Conservation (phyloP, 2,797 vertebrate genomes). For the Iguana delicatissima region DNA sequence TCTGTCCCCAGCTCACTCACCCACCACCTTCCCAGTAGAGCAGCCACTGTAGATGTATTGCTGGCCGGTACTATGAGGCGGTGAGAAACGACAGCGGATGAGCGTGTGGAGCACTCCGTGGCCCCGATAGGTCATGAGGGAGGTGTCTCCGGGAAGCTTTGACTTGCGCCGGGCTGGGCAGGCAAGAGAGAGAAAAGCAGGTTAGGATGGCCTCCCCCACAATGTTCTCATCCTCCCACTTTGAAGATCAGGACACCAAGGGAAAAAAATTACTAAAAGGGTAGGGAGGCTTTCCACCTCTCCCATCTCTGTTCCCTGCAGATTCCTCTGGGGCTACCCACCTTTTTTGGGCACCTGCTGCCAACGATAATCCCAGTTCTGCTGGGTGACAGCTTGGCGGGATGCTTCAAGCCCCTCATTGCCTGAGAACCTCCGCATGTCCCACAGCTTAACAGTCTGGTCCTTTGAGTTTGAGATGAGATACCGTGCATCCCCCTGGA, state of each 20-base stretch:
- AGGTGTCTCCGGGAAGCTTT: conserved; percentile 91
- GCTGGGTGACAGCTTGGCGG: conserved; percentile 90
- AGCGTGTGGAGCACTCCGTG: conserved; percentile 93
- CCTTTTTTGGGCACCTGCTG: conserved; percentile 95
- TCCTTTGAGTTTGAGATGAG: conserved; percentile 96
- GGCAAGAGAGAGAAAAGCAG: not conserved
- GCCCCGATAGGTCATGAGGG: conserved; percentile 93
- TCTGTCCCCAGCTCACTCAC: conserved; percentile 76
- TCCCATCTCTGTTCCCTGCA: not conserved
- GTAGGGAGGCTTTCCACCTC: not conserved
- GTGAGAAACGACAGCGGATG: conserved; percentile 92
- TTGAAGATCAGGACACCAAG: accelerated
- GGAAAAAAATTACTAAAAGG: not conserved
- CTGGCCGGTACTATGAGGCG: conserved; percentile 89
- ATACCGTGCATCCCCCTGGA: conserved; percentile 91
- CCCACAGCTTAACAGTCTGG: conserved; percentile 96
- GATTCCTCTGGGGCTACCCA: conserved; percentile 43
- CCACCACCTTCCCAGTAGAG: conserved; percentile 90
- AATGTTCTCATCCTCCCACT: too few species aligned
- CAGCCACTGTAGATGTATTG: conserved; percentile 93
- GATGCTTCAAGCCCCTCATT: conserved; percentile 91
- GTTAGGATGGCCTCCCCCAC: not conserved
- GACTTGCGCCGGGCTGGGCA: conserved; percentile 86
- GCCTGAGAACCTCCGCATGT: conserved; percentile 91
- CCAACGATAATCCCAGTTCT: conserved; percentile 97